Percentiles rank a stretch among this genome's conserved stretches.
Conservation (phyloP, 2,113 vertebrate genomes). For the Plecturocebus donacophilus region DNA sequence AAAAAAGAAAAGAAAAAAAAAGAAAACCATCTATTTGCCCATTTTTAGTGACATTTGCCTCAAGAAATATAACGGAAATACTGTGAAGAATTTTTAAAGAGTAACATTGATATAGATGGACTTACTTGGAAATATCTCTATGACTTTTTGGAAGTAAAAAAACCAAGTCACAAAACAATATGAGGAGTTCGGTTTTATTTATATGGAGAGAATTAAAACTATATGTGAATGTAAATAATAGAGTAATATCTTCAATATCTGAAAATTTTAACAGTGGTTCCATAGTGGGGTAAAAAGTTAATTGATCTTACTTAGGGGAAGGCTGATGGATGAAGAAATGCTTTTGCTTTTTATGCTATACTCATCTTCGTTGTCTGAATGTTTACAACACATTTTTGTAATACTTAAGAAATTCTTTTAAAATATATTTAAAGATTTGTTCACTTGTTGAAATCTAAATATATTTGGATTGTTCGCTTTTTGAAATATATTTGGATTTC, state of each 20-base stretch:
- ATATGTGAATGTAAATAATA: not conserved
- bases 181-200: not conserved
- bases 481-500: not conserved
- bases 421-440: not conserved
- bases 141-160: not conserved
- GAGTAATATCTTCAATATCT: not conserved
- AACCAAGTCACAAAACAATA: not conserved
- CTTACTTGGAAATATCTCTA: not conserved
- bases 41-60: not conserved
- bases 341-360: not conserved
- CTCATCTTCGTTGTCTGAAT: not conserved
- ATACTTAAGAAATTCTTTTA: not conserved
- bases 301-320: not conserved
- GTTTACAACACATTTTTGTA: not conserved
- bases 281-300: not conserved
- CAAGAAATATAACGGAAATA: not conserved
- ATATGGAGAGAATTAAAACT: not conserved
- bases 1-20: not conserved
- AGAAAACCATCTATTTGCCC: not conserved
- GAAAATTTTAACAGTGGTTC: not conserved
- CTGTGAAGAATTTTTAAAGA: not conserved
- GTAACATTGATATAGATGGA: not conserved
- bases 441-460: constrained; percentile 36
- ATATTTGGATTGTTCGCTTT: not conserved
- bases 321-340: not conserved